A percentile compares a stretch with the other conserved stretches of the same genome.
phyloP scores from a whole-genome alignment of 2,888 invertebrate species.

The Carcina quercana region DNA sequence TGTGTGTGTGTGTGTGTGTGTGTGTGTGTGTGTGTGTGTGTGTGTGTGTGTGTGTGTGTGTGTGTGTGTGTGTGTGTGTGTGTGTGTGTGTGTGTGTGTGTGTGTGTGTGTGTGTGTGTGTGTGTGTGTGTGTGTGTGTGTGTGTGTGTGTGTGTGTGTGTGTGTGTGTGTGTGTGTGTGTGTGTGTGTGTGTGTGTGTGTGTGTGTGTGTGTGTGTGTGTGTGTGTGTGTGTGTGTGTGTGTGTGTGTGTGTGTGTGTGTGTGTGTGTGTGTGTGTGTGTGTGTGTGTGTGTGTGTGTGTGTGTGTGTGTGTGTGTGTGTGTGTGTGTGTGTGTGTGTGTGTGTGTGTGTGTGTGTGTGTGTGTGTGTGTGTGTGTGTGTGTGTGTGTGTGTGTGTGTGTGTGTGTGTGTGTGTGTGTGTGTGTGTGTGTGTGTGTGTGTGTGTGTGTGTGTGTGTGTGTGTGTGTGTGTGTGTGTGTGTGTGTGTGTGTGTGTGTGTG shows the following conservation, averaged over 20 bases:
- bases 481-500: background rate
- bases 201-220: background rate
- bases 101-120: background rate
- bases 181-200: background rate
- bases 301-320: background rate
- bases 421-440: background rate
- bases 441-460: background rate
- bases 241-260: background rate
- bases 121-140: background rate
- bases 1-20: background rate
- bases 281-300: background rate
- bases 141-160: background rate
- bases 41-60: background rate
- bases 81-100: background rate
- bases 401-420: background rate
- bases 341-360: background rate
- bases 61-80: background rate
- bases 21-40: background rate
- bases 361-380: background rate
- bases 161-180: background rate
- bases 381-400: background rate
- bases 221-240: background rate
- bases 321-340: background rate
- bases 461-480: background rate
- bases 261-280: background rate